Evolutionary conservation across 2,888 invertebrate species (phyloP).

Genomic region (Eudasyphora cyanicolor): DNA sequence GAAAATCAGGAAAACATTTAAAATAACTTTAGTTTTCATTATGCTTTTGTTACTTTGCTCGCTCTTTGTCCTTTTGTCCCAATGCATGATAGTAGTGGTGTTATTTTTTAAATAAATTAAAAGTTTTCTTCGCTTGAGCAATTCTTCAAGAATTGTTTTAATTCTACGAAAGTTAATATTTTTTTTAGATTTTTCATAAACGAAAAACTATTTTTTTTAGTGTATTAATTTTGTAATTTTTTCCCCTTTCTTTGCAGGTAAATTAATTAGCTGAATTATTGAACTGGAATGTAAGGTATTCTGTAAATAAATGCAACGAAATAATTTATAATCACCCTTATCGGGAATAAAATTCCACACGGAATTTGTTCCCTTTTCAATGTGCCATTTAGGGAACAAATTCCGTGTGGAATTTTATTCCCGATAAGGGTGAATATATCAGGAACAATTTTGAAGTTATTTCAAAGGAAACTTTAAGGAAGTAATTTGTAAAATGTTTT

Average conservation of each 20-base stretch:
- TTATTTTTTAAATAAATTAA: neutral
- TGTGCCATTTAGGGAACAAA: too few relatives aligned
- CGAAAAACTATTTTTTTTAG: neutral
- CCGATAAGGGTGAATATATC: too few relatives aligned
- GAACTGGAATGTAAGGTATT: neutral
- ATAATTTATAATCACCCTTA: too few relatives aligned
- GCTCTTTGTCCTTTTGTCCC: neutral
- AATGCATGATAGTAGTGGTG: neutral
- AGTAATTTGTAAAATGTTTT: too few relatives aligned
- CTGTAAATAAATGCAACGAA: too few relatives aligned
- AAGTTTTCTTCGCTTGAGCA: neutral
- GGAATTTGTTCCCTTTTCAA: too few relatives aligned
- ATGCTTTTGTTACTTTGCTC: too few relatives aligned
- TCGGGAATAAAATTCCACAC: too few relatives aligned
- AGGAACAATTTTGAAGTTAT: too few relatives aligned
- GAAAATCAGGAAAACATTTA: conserved; percentile 47
- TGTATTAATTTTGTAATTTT: conserved; percentile 3
- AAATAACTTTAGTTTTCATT: conserved; percentile 27
- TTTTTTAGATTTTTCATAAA: neutral
- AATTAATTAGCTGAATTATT: neutral
- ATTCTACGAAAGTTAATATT: neutral
- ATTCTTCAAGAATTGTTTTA: conserved; percentile 4
- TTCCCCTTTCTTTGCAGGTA: conserved; percentile 1
- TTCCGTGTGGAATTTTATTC: too few relatives aligned
- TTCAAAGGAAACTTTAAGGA: too few relatives aligned